Evolutionary conservation across 2,113 vertebrate genomes (phyloP).

Genomic region (Brachypodius melanocephalos): DNA sequence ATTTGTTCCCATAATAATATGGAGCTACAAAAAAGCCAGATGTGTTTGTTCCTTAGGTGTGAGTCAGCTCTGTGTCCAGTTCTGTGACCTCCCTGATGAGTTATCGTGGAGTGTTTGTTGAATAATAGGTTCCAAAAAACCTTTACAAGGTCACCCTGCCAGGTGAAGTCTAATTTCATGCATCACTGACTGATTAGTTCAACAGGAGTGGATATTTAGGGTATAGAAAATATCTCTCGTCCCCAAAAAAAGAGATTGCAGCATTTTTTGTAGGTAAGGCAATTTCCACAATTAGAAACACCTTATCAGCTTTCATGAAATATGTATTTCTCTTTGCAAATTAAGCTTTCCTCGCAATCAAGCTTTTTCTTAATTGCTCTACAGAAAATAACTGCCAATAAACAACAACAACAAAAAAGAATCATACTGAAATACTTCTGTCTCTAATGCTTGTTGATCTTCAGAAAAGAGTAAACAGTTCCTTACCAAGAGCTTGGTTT

Average conservation of each 20-base stretch:
- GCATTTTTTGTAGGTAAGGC: background rate
- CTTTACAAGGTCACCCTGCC: background rate
- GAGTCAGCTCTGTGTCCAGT: background rate
- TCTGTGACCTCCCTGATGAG: background rate
- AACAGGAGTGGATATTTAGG: background rate
- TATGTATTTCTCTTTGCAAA: background rate
- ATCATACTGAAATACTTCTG: background rate
- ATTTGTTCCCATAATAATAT: background rate
- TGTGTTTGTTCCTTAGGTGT: background rate
- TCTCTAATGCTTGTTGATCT: background rate
- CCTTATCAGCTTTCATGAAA: background rate
- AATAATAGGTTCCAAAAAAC: background rate
- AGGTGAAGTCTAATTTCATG: background rate
- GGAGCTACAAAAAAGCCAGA: background rate
- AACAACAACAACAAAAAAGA: background rate
- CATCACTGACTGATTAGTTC: background rate
- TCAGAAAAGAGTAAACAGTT: background rate
- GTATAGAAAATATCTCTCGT: background rate
- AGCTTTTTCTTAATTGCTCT: background rate
- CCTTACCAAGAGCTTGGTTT: background rate
- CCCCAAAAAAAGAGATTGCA: background rate
- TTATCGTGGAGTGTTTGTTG: background rate
- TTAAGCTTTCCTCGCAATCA: background rate
- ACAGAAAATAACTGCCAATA: background rate
- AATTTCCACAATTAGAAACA: background rate